phyloP scores from a whole-genome alignment of 2,113 vertebrate species.

The Centrocercus urophasianus region DNA sequence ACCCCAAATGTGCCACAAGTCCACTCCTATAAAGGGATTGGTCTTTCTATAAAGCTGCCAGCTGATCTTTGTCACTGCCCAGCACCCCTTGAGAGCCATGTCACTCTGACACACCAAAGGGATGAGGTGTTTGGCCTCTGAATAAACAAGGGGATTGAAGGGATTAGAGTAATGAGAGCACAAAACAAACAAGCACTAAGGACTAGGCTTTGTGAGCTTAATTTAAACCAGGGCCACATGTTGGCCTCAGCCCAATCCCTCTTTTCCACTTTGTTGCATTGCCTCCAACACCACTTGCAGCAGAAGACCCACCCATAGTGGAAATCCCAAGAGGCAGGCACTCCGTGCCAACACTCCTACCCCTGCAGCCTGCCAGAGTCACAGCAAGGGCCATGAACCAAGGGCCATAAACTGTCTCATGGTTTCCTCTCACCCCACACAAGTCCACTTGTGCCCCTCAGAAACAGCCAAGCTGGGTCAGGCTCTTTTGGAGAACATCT shows the following conservation, averaged over 20 bases:
- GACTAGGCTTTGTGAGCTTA: background rate
- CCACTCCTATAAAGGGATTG: background rate
- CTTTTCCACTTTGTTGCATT: background rate
- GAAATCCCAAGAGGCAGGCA: background rate
- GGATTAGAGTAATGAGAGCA: conserved; percentile 40
- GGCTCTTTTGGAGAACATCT: background rate
- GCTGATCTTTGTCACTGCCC: background rate
- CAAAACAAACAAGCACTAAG: conserved; percentile 41
- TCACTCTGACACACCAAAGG: background rate
- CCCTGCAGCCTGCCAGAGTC: background rate
- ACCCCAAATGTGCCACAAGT: background rate
- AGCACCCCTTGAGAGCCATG: rapidly evolving
- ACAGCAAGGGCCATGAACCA: background rate
- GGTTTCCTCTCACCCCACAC: background rate
- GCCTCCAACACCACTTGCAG: background rate
- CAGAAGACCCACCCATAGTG: background rate
- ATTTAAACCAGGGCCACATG: background rate
- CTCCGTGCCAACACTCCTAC: background rate
- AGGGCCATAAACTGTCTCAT: background rate
- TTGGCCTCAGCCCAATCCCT: background rate
- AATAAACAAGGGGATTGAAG: conserved; percentile 18
- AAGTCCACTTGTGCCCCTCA: background rate
- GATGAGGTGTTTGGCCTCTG: background rate
- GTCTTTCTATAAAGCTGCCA: background rate
- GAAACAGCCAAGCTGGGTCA: background rate